phyloP scores from a whole-genome alignment of 2,888 invertebrate genomes.

The Drosophila leonis region DNA sequence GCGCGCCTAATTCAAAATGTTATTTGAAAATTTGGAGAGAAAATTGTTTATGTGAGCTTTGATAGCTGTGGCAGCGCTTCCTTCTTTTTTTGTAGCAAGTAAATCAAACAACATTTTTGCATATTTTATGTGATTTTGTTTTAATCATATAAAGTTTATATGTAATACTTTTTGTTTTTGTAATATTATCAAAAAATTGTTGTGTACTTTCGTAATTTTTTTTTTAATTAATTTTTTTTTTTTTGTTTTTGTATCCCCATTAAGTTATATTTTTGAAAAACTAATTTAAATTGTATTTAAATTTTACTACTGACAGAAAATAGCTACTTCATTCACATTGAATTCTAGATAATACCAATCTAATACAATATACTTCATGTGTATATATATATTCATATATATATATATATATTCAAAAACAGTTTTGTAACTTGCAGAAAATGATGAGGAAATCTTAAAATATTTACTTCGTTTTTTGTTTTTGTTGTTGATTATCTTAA shows the following conservation, averaged over 20 bases:
- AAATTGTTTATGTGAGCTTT: not conserved
- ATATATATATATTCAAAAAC: constrained; percentile 40
- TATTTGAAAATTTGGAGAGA: not conserved
- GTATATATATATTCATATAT: constrained; percentile 35
- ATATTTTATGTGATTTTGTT: constrained; percentile 37
- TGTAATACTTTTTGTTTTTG: constrained; percentile 60
- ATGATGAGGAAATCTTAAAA: constrained; percentile 30
- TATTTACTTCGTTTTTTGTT: constrained; percentile 4
- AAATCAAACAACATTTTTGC: constrained; percentile 14
- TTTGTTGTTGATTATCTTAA: constrained; percentile 47
- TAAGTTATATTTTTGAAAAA: constrained; percentile 57
- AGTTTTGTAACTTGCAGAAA: constrained; percentile 47
- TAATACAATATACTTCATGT: constrained; percentile 46
- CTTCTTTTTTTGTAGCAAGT: not conserved
- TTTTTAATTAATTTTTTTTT: constrained; percentile 2
- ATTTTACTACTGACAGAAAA: constrained; percentile 75
- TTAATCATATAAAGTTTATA: constrained; percentile 60
- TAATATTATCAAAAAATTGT: constrained; percentile 70
- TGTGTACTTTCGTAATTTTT: constrained; percentile 37
- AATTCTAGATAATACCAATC: constrained; percentile 64
- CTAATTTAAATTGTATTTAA: constrained; percentile 67
- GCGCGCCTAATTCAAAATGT: constrained; percentile 8
- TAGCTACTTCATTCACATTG: constrained; percentile 56
- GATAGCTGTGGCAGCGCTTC: not conserved
- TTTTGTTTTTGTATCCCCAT: constrained; percentile 22